Conservation (phyloP, 53 echinoderm and acorn worm genomes). For the Zoroaster sp. region DNA sequence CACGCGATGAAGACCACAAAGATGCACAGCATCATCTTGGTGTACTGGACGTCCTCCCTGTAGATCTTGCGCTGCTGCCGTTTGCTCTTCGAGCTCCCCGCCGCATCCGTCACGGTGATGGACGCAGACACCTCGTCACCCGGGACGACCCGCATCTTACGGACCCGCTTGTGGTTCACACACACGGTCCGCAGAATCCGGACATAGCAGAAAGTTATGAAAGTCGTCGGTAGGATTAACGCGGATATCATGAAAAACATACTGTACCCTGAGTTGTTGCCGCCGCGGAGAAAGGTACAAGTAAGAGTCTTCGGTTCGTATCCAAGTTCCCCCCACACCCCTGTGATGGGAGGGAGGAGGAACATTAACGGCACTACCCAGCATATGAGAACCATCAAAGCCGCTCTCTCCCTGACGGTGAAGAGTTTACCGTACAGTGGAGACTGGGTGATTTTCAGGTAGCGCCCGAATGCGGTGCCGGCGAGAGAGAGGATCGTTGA, state of each 20-base stretch:
- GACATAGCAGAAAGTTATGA: conserved; percentile 64
- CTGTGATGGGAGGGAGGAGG: conserved; percentile 59
- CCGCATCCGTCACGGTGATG: neutral
- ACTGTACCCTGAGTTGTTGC: conserved; percentile 54
- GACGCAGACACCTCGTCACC: neutral
- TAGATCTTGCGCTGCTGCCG: neutral
- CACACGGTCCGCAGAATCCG: conserved; percentile 62
- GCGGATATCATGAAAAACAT: conserved; percentile 57
- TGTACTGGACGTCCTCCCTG: conserved; percentile 68
- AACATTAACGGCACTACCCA: conserved; percentile 57
- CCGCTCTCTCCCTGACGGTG: conserved; percentile 34
- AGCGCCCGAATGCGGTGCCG: conserved; percentile 63
- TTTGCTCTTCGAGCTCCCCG: neutral
- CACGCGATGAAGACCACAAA: conserved; percentile 59
- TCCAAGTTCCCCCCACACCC: conserved; percentile 60
- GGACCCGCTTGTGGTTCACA: conserved; percentile 53
- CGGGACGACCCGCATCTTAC: conserved; percentile 25
- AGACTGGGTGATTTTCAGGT: conserved; percentile 61
- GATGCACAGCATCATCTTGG: conserved; percentile 70
- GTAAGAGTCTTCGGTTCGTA: conserved; percentile 61
- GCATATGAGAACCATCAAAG: conserved; percentile 25
- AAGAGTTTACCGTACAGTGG: conserved; percentile 48
- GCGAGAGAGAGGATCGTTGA: conserved; percentile 58
- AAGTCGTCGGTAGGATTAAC: conserved; percentile 47
- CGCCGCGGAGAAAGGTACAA: conserved; percentile 52